Evolutionary conservation across 2,113 vertebrate genomes (phyloP), one percentile per base, ranked within the genome.

Genomic region (Hemibagrus wyckioides): DNA sequence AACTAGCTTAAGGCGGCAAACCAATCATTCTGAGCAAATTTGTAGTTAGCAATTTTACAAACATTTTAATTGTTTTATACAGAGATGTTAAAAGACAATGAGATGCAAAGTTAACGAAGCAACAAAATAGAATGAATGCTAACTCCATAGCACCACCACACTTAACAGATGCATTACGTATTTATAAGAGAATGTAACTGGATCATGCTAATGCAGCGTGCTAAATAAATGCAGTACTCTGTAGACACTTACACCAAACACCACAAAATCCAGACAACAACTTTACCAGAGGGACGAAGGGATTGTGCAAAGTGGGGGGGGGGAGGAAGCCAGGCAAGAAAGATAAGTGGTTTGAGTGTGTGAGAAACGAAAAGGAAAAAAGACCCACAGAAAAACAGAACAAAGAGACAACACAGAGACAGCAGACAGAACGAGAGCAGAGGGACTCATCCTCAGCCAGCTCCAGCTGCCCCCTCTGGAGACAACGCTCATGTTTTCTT

Each of bases 361-460:
- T 71, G 33, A 71, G 77, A 71, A 65, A 86, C 21, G 25, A 65
- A 15, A 44, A 30, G 33, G 21, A 57, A 69, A 56, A 63, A 76
- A 67, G 30, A 57, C 8, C 10, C 39, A 69, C 54, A 48, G 80
- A 56, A 69, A 83, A 77, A 21, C 41, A 39, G 83, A 82, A 89
- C 80, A 85, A 76, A 69, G 80, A 84, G 52, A 82, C 41, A n/a
- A 85, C 83, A 87, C 63, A 75, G 86, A 90, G 88, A 90, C 85
- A 48, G 88, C 89, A 83, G 89, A 83, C 69, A 84, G 86, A 92
- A 83, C 71, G 80, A 85, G 41, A 69, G 84, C 82, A 69, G 83
- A 80, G 87, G 81, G 59, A 83, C 87, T 21, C 50, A 54, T 90
- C 89, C 89, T 91, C 92, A 93, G 92, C 92, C 93, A 92, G 89